Percentiles rank a stretch among this genome's conserved stretches.
These are phyloP conservation scores for Dinocampus coccinellae DNA, from an alignment of 2,888 invertebrate species.

Conservation along the genomic window DNA sequence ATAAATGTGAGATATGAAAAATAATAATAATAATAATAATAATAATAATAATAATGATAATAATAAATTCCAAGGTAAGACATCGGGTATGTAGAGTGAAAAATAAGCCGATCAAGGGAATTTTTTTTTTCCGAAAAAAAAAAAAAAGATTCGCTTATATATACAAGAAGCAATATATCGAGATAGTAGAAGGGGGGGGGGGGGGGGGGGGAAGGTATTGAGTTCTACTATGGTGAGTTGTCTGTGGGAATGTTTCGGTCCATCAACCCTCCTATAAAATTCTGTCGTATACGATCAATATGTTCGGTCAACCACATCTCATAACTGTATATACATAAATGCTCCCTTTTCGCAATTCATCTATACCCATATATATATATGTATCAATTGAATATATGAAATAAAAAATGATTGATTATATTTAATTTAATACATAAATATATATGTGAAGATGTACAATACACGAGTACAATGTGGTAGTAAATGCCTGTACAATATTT, in stretches of 20 bases:
- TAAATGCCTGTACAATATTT: not conserved
- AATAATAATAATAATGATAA: too few relatives aligned
- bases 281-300: constrained; percentile 26
- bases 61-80: too few relatives aligned
- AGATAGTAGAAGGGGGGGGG: too few relatives aligned
- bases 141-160: too few relatives aligned
- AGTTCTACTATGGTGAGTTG: constrained; percentile 39
- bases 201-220: not conserved
- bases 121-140: too few relatives aligned
- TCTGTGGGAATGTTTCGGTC: constrained; percentile 52
- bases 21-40: too few relatives aligned
- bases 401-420: not conserved
- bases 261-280: constrained; percentile 42
- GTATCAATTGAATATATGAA: not conserved
- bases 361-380: not conserved
- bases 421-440: not conserved
- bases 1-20: too few relatives aligned
- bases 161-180: too few relatives aligned
- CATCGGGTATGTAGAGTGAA: too few relatives aligned
- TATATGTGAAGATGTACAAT: too few relatives aligned
- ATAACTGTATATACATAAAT: constrained; percentile 33
- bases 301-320: constrained; percentile 41
- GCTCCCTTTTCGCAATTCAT: not conserved
- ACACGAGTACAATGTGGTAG: too few relatives aligned
- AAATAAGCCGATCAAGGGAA: too few relatives aligned